phyloP scores from a whole-genome alignment of 2,797 vertebrate genomes.

The Gallinago solitaria region DNA sequence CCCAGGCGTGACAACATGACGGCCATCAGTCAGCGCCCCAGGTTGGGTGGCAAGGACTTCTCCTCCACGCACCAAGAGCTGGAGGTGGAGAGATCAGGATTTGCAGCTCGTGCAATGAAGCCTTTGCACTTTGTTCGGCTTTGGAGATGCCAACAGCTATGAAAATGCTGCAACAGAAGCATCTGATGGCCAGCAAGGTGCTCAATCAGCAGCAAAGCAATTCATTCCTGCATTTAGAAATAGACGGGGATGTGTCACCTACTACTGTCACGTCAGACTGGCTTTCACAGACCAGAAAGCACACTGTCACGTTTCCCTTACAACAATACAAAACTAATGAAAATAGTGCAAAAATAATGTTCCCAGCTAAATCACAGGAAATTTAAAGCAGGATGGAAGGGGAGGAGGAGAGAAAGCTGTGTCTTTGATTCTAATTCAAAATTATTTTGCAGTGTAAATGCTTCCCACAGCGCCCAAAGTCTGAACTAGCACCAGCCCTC shows the following conservation, averaged over 20 bases:
- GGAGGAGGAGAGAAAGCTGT: neutral
- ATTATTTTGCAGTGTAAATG: neutral
- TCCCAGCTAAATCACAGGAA: neutral
- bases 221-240: neutral
- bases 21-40: neutral
- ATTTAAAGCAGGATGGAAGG: neutral
- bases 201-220: neutral
- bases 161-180: neutral
- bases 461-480: neutral
- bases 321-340: neutral
- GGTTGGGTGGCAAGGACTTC: neutral
- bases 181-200: neutral
- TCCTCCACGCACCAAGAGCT: accelerated
- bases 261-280: neutral
- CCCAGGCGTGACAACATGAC: neutral
- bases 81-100: neutral
- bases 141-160: neutral
- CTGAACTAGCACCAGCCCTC: neutral
- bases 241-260: neutral
- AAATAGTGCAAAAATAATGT: neutral
- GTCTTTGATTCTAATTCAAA: neutral
- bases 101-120: neutral
- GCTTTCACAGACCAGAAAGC: neutral
- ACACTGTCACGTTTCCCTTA: neutral
- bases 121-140: neutral